phyloP scores from a whole-genome alignment of 1,140 invertebrate genomes.

The Cardiocondyla obscurior region DNA sequence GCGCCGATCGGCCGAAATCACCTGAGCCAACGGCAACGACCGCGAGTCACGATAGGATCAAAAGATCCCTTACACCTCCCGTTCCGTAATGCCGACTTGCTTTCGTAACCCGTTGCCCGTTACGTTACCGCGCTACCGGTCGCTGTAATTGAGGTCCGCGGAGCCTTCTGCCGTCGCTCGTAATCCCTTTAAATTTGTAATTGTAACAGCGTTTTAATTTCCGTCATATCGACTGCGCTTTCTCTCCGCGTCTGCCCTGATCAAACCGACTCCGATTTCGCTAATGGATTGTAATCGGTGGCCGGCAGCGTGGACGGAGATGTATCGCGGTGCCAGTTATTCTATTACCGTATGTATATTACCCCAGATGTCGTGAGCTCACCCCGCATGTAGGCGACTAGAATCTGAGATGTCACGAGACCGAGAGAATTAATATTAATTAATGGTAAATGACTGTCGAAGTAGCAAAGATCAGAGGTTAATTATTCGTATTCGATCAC shows the following conservation, averaged over 20 bases:
- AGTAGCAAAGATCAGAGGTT: background rate
- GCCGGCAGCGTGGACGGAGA: conserved; percentile 5
- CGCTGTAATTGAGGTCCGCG: conserved; percentile 19
- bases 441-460: background rate
- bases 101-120: conserved; percentile 43
- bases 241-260: no score
- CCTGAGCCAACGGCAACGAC: conserved; percentile 29
- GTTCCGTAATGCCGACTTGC: conserved; percentile 19
- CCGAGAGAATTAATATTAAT: conserved; percentile 23
- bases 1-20: conserved; percentile 44
- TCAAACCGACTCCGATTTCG: conserved; percentile 13
- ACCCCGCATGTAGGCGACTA: background rate
- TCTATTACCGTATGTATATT: conserved; percentile 19
- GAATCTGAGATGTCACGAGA: background rate
- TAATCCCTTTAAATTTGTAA: background rate
- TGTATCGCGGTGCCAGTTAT: background rate
- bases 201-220: conserved; percentile 44
- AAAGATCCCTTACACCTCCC: conserved; percentile 18
- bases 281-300: conserved; percentile 22
- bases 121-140: conserved; percentile 46
- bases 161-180: conserved; percentile 26
- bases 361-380: conserved; percentile 22
- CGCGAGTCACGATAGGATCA: conserved; percentile 30
- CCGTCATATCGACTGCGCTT: background rate
- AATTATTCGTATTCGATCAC: background rate